These are phyloP conservation scores for Crossaster papposus DNA, from an alignment of 53 echinoderm and acorn worm species.

Conservation along the genomic window DNA sequence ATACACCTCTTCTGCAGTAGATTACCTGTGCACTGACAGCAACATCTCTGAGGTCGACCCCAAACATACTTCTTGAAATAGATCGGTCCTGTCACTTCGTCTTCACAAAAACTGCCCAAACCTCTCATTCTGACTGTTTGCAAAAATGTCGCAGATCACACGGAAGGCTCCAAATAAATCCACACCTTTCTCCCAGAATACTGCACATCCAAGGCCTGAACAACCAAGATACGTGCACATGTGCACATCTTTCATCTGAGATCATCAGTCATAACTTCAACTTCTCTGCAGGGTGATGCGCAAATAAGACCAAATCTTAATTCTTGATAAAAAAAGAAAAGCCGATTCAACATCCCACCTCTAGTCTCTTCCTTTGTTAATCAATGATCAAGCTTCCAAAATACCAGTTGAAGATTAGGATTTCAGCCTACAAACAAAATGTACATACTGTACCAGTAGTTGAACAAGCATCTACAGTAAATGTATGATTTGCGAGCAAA, in stretches of 20 bases:
- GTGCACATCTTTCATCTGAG: neutral
- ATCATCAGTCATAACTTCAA: neutral
- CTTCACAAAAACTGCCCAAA: conserved; percentile 6
- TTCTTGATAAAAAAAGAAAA: neutral
- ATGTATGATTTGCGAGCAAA: too few species aligned
- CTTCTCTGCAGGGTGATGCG: too few species aligned
- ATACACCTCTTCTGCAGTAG: neutral
- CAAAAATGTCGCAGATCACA: neutral
- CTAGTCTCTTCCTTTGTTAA: too few species aligned
- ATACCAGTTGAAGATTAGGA: neutral
- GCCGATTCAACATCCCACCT: too few species aligned
- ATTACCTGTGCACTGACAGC: conserved; percentile 37
- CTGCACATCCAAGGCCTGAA: neutral
- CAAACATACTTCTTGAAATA: conserved; percentile 71
- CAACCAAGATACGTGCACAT: neutral
- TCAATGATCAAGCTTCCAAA: neutral
- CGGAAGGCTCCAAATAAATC: neutral
- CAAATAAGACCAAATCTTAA: neutral
- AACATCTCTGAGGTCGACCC: conserved; percentile 59
- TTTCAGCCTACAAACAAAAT: neutral
- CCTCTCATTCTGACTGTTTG: neutral
- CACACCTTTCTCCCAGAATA: neutral
- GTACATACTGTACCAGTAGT: too few species aligned
- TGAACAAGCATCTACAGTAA: too few species aligned
- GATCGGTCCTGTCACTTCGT: conserved; percentile 19